Base-by-base conservation (phyloP, 2,888 invertebrate genomes). In the Carpatolechia fugitivella region DNA sequence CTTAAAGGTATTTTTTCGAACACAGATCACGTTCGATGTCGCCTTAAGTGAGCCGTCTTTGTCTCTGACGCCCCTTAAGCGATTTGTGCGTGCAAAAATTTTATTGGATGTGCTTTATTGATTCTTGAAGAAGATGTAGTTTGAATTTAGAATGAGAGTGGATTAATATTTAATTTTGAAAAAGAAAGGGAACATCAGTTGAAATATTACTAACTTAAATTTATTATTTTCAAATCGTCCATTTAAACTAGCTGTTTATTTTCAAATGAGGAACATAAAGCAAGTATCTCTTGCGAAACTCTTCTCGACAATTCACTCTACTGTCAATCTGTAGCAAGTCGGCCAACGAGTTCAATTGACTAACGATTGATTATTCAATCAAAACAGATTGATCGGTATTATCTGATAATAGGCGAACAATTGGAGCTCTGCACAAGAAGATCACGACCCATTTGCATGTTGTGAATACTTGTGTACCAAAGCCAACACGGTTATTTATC, bases 281-380 rank as follows among this genome's bases (percentile, higher is more conserved):
- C 24, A 24, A 24, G 24, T 24, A 24, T 6, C 35, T 10, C 35
- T 44, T 20, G 44, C 29, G 29, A 44, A 44, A 40, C 40, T 11
- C n/a, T 33, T n/a, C 13, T 29, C 13, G 29, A 10, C 24, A 44
- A 44, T 44, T 38, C 29, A 46, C 16, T 31, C 20, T 35, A 55
- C 52, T 30, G 47, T 47, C 47, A 52, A 47, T 46, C 30, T 38
- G 24, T 24, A 10, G 38, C 31, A 52, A 53, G 13, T 54, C 46
- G 60, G 56, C 40, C 60, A 55, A 52, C 74, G 81, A 79, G 75
- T 78, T 82, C 90, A 89, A 90, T 90, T 89, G 87, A 74, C 76
- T 85, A 82, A 89, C 88, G 85, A 89, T 88, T 84, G 89, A 85
- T 85, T 85, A 84, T 86, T 84, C 89, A 88, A 88, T 90, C 86